Percentiles rank a stretch among this genome's conserved stretches.
Conservation (phyloP, 2,888 invertebrate genomes). For the Aleiodes alternator region DNA sequence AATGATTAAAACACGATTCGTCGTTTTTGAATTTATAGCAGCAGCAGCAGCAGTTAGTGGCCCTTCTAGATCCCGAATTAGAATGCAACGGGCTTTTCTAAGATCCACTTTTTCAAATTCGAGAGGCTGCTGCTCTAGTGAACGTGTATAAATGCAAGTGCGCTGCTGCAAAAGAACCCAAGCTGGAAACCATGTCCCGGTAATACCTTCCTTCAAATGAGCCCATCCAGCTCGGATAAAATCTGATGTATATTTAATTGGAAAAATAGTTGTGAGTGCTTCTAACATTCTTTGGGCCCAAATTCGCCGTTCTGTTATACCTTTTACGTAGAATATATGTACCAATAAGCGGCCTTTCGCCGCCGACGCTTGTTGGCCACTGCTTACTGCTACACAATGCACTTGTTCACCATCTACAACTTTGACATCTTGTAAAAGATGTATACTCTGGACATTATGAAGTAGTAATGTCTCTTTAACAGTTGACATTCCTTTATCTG, state of each 20-base stretch:
- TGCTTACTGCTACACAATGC: constrained; percentile 68
- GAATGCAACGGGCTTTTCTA: constrained; percentile 87
- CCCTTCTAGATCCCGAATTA: constrained; percentile 80
- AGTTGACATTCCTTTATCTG: constrained; percentile 83
- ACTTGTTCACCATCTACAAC: constrained; percentile 68
- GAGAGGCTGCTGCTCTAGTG: constrained; percentile 74
- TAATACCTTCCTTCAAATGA: constrained; percentile 83
- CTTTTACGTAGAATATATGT: constrained; percentile 68
- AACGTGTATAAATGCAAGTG: constrained; percentile 79
- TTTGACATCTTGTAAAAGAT: constrained; percentile 78
- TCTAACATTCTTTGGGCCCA: constrained; percentile 90
- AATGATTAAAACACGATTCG: constrained; percentile 67
- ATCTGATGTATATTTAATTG: constrained; percentile 82
- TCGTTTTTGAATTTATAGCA: constrained; percentile 56
- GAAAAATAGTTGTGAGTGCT: constrained; percentile 82
- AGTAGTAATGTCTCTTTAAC: constrained; percentile 84
- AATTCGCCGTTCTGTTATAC: constrained; percentile 75
- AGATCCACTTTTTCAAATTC: constrained; percentile 83
- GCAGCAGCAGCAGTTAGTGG: too few relatives aligned
- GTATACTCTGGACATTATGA: constrained; percentile 81
- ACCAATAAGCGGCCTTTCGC: constrained; percentile 66
- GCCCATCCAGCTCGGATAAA: constrained; percentile 89
- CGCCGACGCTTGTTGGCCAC: too few relatives aligned
- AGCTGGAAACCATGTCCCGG: constrained; percentile 86
- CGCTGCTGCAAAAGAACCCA: constrained; percentile 87